Base-by-base conservation (phyloP, 2,888 invertebrate genomes). In the Calliopum simillimum region DNA sequence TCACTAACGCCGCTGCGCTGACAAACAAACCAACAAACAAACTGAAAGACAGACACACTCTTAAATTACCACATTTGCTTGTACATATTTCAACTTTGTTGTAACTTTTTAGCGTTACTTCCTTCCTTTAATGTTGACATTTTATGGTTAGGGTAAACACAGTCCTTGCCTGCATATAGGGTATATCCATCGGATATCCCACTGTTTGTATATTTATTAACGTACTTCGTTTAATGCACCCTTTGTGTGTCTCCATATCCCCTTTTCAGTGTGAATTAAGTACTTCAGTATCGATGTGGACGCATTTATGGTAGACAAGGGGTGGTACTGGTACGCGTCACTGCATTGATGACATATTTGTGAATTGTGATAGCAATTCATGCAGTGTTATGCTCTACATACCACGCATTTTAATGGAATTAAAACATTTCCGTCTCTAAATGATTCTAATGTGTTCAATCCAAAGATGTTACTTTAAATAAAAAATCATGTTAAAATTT, bases 381-480 rank as follows among this genome's bases (percentile, higher is more conserved):
- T 66, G 67, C 64, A 58, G 75, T 76, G 74, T 71, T 79, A 69
- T 77, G 78, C 77, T 77, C 80, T 78, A 80, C 77, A 79, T 78
- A 76, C 75, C 78, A 79, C 77, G 80, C 80, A 79, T 79, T 79
- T 80, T 79, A 79, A 79, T 79, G 81, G 78, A 80, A 80, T 80
- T 80, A 80, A 79, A 80, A 76, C 80, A 80, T 80, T 80, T 74
- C 74, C 49, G 49, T 49, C 12, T 16, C 16, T 19, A 19, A 16
- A 49, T 49, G 2, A 49, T 49, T 19, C 6, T 49, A n/a, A 19
- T 19, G n/a, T 49, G 49, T n/a, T 49, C 16, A 49, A 6, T 49
- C 49, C 5, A 49, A 14, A n/a, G 49, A 13, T 13, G 6, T 3
- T 33, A 33, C 33, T 16, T 61, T 44, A 41, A 14, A 14, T n/a